Percentiles rank a stretch among this genome's conserved stretches.
Conservation (phyloP, 2,797 vertebrate species). For the Siniperca undulata region DNA sequence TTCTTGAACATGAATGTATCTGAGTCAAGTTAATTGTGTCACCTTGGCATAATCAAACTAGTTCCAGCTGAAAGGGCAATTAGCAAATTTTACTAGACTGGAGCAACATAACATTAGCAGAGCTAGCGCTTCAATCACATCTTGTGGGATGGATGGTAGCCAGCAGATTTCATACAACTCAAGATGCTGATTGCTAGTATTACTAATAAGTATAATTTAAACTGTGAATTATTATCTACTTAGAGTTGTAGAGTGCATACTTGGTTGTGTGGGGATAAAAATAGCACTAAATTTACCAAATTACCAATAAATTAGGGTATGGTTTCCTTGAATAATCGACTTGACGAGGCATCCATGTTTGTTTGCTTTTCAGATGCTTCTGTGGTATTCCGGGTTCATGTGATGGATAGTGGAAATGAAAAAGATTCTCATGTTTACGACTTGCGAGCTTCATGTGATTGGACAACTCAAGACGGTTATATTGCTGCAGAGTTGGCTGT, state of each 20-base stretch:
- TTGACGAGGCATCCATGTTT: too few relatives aligned
- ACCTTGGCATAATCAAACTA: neutral
- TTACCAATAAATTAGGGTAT: neutral
- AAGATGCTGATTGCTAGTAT: neutral
- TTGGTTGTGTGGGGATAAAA: neutral
- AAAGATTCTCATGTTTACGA: neutral
- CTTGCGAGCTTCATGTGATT: neutral
- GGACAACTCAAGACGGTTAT: neutral
- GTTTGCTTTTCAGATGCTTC: too few relatives aligned
- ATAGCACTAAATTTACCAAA: too few relatives aligned
- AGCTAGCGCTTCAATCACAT: neutral
- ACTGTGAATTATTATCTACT: neutral
- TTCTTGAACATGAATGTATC: neutral
- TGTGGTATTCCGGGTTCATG: too few relatives aligned
- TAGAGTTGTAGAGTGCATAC: neutral
- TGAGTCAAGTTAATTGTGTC: neutral
- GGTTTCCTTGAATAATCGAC: too few relatives aligned
- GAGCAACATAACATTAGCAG: neutral
- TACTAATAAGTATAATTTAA: neutral
- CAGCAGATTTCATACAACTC: neutral
- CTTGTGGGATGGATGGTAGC: neutral
- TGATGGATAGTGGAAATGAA: neutral
- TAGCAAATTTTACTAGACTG: neutral
- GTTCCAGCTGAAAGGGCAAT: neutral
- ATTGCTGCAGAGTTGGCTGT: too few relatives aligned